Percentiles rank a stretch among this genome's conserved stretches.
Evolutionary conservation across 1,140 invertebrate species (phyloP).

Genomic region (Habropoda laboriosa): DNA sequence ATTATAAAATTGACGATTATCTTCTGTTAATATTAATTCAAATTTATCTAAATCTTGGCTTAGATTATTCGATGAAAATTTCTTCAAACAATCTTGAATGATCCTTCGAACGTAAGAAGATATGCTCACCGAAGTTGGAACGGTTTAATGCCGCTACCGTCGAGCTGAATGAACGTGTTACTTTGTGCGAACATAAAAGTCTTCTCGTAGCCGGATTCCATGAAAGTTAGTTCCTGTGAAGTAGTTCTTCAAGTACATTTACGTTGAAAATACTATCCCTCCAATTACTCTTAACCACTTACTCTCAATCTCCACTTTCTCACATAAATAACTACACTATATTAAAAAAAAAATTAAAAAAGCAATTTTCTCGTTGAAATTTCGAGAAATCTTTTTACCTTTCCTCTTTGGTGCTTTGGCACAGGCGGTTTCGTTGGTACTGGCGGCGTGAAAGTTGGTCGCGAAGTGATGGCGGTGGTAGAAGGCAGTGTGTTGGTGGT

Average conservation of each 20-base stretch:
- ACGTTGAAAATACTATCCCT: neutral
- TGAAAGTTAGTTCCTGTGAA: slow-evolving; percentile 87
- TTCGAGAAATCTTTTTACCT: slow-evolving; percentile 57
- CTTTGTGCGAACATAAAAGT: slow-evolving; percentile 94
- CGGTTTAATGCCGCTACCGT: slow-evolving; percentile 91
- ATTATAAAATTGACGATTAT: too few species aligned
- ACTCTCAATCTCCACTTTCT: too few species aligned
- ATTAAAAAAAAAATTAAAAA: too few species aligned
- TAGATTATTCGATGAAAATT: too few species aligned
- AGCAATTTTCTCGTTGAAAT: neutral
- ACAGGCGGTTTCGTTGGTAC: slow-evolving; percentile 83
- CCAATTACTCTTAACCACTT: too few species aligned
- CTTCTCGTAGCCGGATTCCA: slow-evolving; percentile 89
- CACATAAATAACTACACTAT: too few species aligned
- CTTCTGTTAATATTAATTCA: too few species aligned
- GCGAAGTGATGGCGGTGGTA: slow-evolving; percentile 76
- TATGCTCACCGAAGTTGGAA: slow-evolving; percentile 90
- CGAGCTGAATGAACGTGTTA: slow-evolving; percentile 93
- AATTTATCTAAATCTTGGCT: too few species aligned
- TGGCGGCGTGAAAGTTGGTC: slow-evolving; percentile 77
- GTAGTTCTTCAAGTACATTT: neutral
- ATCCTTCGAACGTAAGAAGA: neutral
- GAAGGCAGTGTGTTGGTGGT: slow-evolving; percentile 78
- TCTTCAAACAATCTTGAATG: too few species aligned
- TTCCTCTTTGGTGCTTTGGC: slow-evolving; percentile 87